Evolutionary conservation across 2,888 invertebrate species (phyloP), one percentile per base, ranked within the genome.

Genomic region (Coenonympha arcania): DNA sequence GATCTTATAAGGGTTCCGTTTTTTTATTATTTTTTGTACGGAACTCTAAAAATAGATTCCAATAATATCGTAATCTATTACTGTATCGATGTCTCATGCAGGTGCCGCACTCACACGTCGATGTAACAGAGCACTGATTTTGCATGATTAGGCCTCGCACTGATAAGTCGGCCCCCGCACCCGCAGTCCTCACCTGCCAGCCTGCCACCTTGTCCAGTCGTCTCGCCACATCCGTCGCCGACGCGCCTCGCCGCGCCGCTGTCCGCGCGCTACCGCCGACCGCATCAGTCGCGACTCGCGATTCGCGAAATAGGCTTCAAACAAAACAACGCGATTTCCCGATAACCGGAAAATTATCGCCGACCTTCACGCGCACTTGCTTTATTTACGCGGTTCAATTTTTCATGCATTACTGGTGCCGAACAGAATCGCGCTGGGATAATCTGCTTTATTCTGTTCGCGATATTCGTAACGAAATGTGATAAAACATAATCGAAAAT

Each of bases 331-430:
- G 37, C 67, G 57, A 72, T 76, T 79, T 79, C 75, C 68, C 69
- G 71, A 70, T 64, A 60, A 66, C 69, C 71, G 70, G 76, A 79
- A 78, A 76, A 69, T 69, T 69, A 68, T 69, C 65, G 58, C 47
- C 65, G 75, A 79, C 85, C 84, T 84, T 84, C 78, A 71, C 65
- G 71, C 69, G 69, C 62, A 68, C 66, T 66, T 69, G 60, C 49
- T 50, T 61, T 64, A 50, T 57, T 59, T 57, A 55, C 52, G 43
- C 46, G 26, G 39, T 9, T 26, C 20, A 52, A 58, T 57, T 57
- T 58, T 56, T 46, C 52, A 56, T 57, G 54, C 57, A 50, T 48
- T 51, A 45, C 40, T 51, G 41, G 22, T 31, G 33, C 34, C 46
- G 49, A 43, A 50, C 54, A 51, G 41, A 52, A 58, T 18, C 36